phyloP scores from a whole-genome alignment of 1,140 invertebrate genomes.

The Zaprionus africanus region DNA sequence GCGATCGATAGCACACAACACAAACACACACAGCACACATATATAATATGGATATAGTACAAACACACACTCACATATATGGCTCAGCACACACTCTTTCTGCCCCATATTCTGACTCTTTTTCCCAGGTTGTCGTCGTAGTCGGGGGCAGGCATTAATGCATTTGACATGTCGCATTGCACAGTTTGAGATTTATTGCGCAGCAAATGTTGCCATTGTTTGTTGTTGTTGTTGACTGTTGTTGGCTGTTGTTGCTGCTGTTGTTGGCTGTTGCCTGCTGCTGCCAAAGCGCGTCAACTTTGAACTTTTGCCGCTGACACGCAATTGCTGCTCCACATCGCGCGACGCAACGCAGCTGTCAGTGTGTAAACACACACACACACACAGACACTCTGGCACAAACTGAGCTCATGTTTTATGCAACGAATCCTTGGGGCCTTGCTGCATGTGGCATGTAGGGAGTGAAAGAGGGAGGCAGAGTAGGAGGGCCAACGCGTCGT shows the following conservation, averaged over 20 bases:
- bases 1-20: not conserved
- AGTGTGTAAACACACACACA: slow-evolving; percentile 16
- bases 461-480: not conserved
- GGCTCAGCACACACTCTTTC: not conserved
- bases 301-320: slow-evolving; percentile 55
- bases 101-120: not conserved
- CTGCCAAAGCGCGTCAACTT: slow-evolving; percentile 43
- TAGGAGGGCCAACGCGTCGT: slow-evolving; percentile 18
- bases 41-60: not conserved
- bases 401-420: slow-evolving; percentile 40
- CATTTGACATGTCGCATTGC: slow-evolving; percentile 32
- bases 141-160: slow-evolving; percentile 12
- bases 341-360: slow-evolving; percentile 34
- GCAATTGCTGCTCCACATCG: slow-evolving; percentile 47
- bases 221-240: not conserved
- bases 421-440: slow-evolving; percentile 51
- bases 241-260: not conserved
- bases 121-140: slow-evolving; percentile 5
- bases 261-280: slow-evolving; percentile 5
- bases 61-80: too few relatives aligned
- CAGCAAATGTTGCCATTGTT: slow-evolving; percentile 26
- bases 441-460: slow-evolving; percentile 41
- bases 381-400: slow-evolving; percentile 10
- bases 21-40: not conserved
- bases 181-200: slow-evolving; percentile 49